Percentiles rank a stretch among this genome's conserved stretches.
phyloP scores from a whole-genome alignment of 2,888 invertebrate species.

The Physocephala rufipes region DNA sequence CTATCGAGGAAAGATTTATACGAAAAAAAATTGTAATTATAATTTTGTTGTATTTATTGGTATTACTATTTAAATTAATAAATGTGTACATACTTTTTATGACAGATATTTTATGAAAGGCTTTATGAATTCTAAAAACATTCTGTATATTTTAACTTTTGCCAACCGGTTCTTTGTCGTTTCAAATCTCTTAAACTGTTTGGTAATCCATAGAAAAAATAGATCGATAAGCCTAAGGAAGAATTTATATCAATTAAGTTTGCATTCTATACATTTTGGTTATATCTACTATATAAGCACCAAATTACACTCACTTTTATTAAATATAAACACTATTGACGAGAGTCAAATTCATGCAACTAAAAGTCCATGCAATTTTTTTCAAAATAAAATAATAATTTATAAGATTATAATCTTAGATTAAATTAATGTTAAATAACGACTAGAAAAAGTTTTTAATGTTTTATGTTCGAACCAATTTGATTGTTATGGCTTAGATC shows the following conservation, averaged over 20 bases:
- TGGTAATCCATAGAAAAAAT: conserved; percentile 76
- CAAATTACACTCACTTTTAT: no score
- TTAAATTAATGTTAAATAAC: not conserved
- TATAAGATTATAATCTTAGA: not conserved
- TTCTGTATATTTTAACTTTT: conserved; percentile 60
- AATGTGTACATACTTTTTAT: not conserved
- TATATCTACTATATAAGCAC: no score
- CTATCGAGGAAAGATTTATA: no score
- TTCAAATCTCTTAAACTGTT: conserved; percentile 61
- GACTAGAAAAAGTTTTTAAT: not conserved
- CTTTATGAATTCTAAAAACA: conserved; percentile 41
- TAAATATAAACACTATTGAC: no score
- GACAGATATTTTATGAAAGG: not conserved
- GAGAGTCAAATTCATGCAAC: not conserved
- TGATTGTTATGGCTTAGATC: conserved; percentile 1
- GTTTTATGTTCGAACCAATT: not conserved
- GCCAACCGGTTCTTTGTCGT: conserved; percentile 60
- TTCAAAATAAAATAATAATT: not conserved
- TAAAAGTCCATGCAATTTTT: conserved; percentile 12
- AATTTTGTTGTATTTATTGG: no score
- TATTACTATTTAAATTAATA: not conserved
- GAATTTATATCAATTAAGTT: conserved; percentile 32
- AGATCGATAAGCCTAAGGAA: conserved; percentile 73
- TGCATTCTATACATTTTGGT: conserved; percentile 33
- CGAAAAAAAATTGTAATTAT: no score